phyloP scores from a whole-genome alignment of 2,888 invertebrate genomes.

The Pseudococcus jackbeardsleyi region DNA sequence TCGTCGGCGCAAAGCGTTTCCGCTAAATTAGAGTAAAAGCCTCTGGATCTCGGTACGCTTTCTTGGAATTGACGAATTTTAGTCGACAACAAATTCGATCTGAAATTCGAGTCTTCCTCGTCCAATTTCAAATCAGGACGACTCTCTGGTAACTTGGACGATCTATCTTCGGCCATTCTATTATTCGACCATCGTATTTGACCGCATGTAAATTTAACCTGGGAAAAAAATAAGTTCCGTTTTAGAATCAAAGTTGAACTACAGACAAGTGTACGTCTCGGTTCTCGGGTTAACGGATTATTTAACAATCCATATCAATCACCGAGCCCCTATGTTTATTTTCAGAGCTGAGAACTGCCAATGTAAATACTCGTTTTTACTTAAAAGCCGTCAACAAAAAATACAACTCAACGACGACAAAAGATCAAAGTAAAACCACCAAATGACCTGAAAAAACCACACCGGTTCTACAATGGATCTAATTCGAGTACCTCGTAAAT shows the following conservation, averaged over 20 bases:
- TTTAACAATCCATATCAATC: conserved; percentile 14
- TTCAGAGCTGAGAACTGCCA: not conserved
- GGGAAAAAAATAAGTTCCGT: conserved; percentile 1
- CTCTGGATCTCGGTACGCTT: conserved; percentile 71
- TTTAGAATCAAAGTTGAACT: not conserved
- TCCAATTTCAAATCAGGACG: conserved; percentile 23
- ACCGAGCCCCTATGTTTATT: not conserved
- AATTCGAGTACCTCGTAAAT: not conserved
- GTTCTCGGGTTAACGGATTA: not conserved
- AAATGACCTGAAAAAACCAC: not conserved
- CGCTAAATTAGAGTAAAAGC: conserved; percentile 86
- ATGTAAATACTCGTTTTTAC: not conserved
- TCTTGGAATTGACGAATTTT: conserved; percentile 56
- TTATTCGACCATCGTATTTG: conserved; percentile 54
- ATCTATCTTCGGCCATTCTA: conserved; percentile 9
- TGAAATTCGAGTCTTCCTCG: conserved; percentile 60
- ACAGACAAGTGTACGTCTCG: not conserved
- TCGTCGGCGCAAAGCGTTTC: conserved; percentile 84
- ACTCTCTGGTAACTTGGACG: conserved; percentile 54
- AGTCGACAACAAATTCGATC: conserved; percentile 49
- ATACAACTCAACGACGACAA: not conserved
- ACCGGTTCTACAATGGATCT: not conserved
- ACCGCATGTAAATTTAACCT: conserved; percentile 62
- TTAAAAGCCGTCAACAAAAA: conserved; percentile 6
- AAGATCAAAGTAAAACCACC: conserved; percentile 1